Conservation (phyloP, 2,113 vertebrate species). For the rabbit (Oryctolagus cuniculus) region mOryCun1.1 NC_091432.1:109219501-109220000, state of each 20-base stretch:
- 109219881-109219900: not conserved
- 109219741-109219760: not conserved
- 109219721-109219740: no score
- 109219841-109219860: not conserved
- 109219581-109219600: no score
- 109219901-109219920: not conserved
- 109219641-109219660: no score
- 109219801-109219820: not conserved
- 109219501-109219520: no score
- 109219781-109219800: not conserved
- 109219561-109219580: no score
- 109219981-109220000: not conserved
- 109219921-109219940: not conserved
- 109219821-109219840: not conserved
- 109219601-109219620: no score
- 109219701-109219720: no score
- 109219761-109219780: not conserved
- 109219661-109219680: no score
- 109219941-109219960: not conserved
- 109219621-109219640: no score
- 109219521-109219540: no score
- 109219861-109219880: not conserved
- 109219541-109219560: no score
- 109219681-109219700: no score
- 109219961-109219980: not conserved